A percentile compares a stretch with the other conserved stretches of the same genome.
Conservation (phyloP, 2,113 vertebrate genomes). For the Equus quagga region DNA sequence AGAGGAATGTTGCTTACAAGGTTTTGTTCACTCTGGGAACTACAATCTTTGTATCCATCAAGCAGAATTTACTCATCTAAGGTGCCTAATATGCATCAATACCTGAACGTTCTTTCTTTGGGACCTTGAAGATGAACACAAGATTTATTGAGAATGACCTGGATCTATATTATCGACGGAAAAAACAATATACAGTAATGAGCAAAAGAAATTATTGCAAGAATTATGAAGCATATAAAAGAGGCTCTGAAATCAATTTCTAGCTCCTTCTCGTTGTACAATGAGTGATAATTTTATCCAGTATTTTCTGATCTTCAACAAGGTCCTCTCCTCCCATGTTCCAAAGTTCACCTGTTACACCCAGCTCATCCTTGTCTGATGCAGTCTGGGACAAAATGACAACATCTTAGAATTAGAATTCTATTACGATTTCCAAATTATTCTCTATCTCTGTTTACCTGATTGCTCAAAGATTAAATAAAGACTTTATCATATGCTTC, state of each 20-base stretch:
- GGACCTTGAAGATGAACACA: background rate
- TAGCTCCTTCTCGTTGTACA: background rate
- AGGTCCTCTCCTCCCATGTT: background rate
- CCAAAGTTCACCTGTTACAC: background rate
- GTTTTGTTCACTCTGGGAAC: background rate
- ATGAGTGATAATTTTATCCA: background rate
- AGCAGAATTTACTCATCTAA: background rate
- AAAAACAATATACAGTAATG: background rate
- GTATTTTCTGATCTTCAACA: background rate
- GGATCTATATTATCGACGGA: background rate
- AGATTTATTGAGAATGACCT: background rate
- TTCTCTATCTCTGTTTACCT: background rate
- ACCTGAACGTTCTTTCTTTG: background rate
- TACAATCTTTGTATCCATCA: background rate
- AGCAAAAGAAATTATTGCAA: background rate
- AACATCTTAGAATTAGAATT: slow-evolving; percentile 28
- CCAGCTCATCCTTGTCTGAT: background rate
- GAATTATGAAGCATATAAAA: background rate
- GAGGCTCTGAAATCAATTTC: background rate
- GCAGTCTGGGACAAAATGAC: background rate
- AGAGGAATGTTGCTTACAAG: background rate
- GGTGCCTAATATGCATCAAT: too few species aligned
- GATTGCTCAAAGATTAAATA: background rate
- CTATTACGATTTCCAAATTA: background rate
- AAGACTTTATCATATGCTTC: background rate